Evolutionary conservation across 2,888 invertebrate genomes (phyloP).

Genomic region (Hyposoter didymator): DNA sequence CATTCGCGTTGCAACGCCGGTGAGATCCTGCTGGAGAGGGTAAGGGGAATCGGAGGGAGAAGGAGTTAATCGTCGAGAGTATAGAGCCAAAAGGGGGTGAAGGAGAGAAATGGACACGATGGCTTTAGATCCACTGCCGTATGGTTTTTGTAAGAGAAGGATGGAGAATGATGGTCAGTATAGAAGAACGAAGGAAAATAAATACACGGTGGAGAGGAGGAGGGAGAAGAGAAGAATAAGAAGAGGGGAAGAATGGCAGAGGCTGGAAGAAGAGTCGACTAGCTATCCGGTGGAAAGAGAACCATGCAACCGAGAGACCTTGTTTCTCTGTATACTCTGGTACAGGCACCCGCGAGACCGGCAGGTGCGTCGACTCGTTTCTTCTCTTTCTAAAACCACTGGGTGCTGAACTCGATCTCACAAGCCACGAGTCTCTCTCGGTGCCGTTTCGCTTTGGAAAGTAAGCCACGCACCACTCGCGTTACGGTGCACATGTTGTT

Average conservation of each 20-base stretch:
- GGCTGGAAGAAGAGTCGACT: constrained; percentile 67
- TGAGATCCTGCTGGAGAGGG: constrained; percentile 35
- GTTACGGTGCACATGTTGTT: constrained; percentile 22
- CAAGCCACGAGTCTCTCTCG: constrained; percentile 5
- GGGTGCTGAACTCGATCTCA: constrained; percentile 15
- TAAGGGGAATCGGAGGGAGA: constrained; percentile 31
- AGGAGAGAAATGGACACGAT: constrained; percentile 48
- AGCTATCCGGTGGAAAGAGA: constrained; percentile 61
- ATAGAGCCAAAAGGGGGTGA: constrained; percentile 60
- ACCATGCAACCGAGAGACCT: constrained; percentile 73
- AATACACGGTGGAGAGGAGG: constrained; percentile 43
- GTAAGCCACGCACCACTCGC: constrained; percentile 51
- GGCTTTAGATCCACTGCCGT: constrained; percentile 16
- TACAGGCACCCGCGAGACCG: constrained; percentile 70
- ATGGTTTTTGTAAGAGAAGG: constrained; percentile 58
- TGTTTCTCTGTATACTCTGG: constrained; percentile 55
- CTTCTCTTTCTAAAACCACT: constrained; percentile 50
- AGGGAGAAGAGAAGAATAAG: constrained; percentile 47
- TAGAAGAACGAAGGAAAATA: constrained; percentile 49
- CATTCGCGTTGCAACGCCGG: constrained; percentile 59
- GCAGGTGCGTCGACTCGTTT: constrained; percentile 78
- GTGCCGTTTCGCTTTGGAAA: constrained; percentile 45
- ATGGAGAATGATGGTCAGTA: constrained; percentile 42
- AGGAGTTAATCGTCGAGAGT: constrained; percentile 68
- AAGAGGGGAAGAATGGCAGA: constrained; percentile 73